Conservation (phyloP, 2,888 invertebrate genomes). For the Zonitis immaculata region DNA sequence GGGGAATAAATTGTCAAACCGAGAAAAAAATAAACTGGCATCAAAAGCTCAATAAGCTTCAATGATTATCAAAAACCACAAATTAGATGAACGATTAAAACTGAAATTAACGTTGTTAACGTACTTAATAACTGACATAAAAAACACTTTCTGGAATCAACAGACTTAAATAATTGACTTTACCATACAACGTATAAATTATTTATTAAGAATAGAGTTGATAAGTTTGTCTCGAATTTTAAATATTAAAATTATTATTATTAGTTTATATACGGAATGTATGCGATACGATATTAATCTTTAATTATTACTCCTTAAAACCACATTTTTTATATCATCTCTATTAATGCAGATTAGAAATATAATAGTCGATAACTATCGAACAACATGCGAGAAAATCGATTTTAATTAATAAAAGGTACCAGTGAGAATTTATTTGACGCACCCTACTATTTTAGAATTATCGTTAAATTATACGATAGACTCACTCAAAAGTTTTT, state of each 20-base stretch:
- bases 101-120: not conserved
- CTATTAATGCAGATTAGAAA: conserved; percentile 8
- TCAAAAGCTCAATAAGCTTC: conserved; percentile 6
- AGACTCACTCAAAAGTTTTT: not conserved
- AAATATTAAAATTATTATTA: no score
- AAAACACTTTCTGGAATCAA: not conserved
- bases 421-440: not conserved
- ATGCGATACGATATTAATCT: not conserved
- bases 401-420: conserved; percentile 17
- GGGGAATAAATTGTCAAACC: conserved; percentile 12
- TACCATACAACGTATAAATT: no score
- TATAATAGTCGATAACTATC: conserved; percentile 14
- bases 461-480: not conserved
- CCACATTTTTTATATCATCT: conserved; percentile 16
- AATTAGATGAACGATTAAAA: conserved; percentile 6
- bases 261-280: no score
- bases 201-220: no score
- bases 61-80: conserved; percentile 3
- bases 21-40: conserved; percentile 11
- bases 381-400: conserved; percentile 10
- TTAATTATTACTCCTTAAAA: not conserved
- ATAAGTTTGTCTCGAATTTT: no score
- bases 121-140: conserved; percentile 1
- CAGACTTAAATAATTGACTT: no score
- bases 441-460: not conserved